These are phyloP conservation scores for Pharmacophagus antenor DNA, from an alignment of 2,888 invertebrate species.

Conservation along the genomic window DNA sequence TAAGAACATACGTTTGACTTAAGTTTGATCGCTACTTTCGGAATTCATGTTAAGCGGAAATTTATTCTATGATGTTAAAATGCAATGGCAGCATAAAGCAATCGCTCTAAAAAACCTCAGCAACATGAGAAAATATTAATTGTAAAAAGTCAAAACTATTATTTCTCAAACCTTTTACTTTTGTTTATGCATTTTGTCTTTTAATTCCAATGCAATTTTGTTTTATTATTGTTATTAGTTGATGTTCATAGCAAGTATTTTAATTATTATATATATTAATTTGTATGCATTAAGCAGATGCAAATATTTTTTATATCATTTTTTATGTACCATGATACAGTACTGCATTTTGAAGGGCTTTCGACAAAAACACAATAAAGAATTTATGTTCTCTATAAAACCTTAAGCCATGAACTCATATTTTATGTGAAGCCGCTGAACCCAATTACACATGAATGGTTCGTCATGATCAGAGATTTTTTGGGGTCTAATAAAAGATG, in stretches of 20 bases:
- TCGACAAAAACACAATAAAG: constrained; percentile 72
- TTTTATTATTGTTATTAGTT: too few species aligned
- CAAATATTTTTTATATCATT: constrained; percentile 6
- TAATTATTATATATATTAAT: too few species aligned
- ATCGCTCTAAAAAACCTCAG: too few species aligned
- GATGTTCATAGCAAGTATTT: too few species aligned
- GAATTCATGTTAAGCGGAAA: background rate
- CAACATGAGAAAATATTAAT: too few species aligned
- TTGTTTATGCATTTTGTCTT: too few species aligned
- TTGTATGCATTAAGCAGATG: constrained; percentile 28
- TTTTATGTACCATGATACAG: constrained; percentile 5
- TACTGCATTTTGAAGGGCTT: constrained; percentile 50
- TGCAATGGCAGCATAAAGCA: too few species aligned
- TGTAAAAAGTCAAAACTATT: too few species aligned
- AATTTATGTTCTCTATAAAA: constrained; percentile 77
- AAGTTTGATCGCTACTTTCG: too few species aligned
- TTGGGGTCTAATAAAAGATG: constrained; percentile 67
- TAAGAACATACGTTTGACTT: too few species aligned
- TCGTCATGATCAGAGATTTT: constrained; percentile 75
- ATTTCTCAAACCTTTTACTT: too few species aligned
- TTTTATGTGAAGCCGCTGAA: constrained; percentile 72
- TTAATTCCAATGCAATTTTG: too few species aligned
- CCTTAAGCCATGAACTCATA: constrained; percentile 67
- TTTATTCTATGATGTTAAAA: background rate
- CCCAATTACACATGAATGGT: constrained; percentile 78